Conservation (phyloP, 2,888 invertebrate species). For the Tipula vernalis region DNA sequence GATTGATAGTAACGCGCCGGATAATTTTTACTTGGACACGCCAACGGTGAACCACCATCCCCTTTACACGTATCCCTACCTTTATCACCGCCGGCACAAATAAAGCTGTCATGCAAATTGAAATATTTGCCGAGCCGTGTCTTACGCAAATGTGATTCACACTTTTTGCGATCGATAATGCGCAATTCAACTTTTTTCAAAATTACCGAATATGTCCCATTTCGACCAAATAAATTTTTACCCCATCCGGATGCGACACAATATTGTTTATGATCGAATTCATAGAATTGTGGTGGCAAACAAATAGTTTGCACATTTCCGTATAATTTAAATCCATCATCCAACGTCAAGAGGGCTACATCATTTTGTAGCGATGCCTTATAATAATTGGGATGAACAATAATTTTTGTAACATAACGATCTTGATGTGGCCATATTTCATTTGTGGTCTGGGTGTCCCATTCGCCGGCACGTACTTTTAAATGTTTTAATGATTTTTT, state of each 20-base stretch:
- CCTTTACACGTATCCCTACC: constrained; percentile 61
- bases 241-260: constrained; percentile 34
- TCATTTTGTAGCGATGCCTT: constrained; percentile 57
- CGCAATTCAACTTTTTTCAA: constrained; percentile 60
- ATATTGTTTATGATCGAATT: constrained; percentile 24
- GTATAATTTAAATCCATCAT: constrained; percentile 44
- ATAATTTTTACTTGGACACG: constrained; percentile 48
- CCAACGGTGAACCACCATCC: constrained; percentile 69
- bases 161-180: constrained; percentile 41
- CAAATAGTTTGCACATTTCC: constrained; percentile 59
- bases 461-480: constrained; percentile 59
- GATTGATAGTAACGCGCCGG: constrained; percentile 25
- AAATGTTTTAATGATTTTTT: constrained; percentile 23
- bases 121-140: constrained; percentile 55
- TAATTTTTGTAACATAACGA: constrained; percentile 42
- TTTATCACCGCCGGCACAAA: constrained; percentile 65
- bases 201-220: constrained; percentile 47
- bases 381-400: constrained; percentile 50
- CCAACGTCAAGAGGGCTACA: constrained; percentile 54
- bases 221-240: constrained; percentile 30
- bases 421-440: constrained; percentile 62
- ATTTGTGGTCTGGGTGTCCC: constrained; percentile 63
- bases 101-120: constrained; percentile 51
- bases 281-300: constrained; percentile 41
- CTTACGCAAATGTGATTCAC: constrained; percentile 40